Evolutionary conservation across 2,113 vertebrate species (phyloP).

Genomic region (Pogonocichla stellata): DNA sequence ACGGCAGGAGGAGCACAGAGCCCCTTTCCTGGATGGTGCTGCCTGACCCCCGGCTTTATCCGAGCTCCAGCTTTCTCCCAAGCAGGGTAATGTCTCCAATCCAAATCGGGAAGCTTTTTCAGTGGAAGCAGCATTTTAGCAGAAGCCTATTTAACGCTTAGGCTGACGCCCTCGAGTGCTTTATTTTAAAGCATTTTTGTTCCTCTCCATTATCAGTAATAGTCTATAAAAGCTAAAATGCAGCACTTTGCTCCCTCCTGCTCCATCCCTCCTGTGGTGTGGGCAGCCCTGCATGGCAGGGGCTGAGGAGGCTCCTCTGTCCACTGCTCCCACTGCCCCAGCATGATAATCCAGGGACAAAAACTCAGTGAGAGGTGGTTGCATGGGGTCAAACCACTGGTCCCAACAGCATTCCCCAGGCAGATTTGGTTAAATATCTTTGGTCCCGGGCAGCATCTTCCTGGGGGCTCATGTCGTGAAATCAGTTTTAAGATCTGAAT

Average conservation of each 20-base stretch:
- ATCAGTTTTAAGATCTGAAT: not conserved
- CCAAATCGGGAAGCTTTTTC: not conserved
- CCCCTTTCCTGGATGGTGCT: not conserved
- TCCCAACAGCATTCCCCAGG: fast-evolving
- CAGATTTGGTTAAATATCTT: not conserved
- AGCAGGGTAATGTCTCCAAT: not conserved
- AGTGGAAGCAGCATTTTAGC: not conserved
- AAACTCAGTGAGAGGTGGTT: fast-evolving
- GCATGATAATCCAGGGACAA: not conserved
- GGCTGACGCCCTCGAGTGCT: conserved; percentile 8
- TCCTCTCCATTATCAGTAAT: conserved; percentile 14
- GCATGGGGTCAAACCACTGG: fast-evolving
- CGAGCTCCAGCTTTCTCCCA: not conserved
- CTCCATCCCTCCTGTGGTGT: fast-evolving
- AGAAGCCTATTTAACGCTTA: conserved; percentile 35
- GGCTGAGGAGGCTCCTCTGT: not conserved
- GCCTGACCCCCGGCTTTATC: not conserved
- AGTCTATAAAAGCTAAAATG: not conserved
- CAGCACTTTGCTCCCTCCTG: not conserved
- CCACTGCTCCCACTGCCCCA: not conserved
- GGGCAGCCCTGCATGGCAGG: not conserved
- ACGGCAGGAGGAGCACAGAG: not conserved
- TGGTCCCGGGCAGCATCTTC: not conserved
- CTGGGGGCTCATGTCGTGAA: not conserved
- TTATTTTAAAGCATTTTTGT: conserved; percentile 46